Evolutionary conservation across 2,888 invertebrate genomes (phyloP), one percentile per base, ranked within the genome.

Genomic region (Philhelius pedissequus): DNA sequence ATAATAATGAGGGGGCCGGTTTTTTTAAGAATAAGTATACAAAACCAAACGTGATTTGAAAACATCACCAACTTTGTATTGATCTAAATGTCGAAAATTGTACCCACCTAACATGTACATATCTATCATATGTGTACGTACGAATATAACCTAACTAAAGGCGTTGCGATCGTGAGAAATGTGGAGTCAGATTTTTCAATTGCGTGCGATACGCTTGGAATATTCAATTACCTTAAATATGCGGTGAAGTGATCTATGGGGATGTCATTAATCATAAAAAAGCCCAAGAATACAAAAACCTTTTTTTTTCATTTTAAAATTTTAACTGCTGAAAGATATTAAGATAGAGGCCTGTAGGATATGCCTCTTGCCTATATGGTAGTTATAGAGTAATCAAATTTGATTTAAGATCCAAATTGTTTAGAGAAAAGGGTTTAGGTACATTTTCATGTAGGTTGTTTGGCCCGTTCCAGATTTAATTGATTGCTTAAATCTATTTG

Each of bases 191-290:
- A 56, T 70, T 58, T n/a, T 77, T 73, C 82, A 73, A 68, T 77
- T 73, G 77, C 70, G 25, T 43, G 69, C 48, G 60, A 60, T 74
- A 79, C 79, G 78, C 56, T 64, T 70, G 50, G 83, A 79, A 83
- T 83, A 83, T 83, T 83, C 83, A 79, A 83, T 83, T 78, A 69
- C 78, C 66, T 68, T 15, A 62, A 62, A 62, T 43, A 27, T 62
- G 64, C 56, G 30, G 68, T 79, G 62, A 68, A 74, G 83, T 83
- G 78, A 83, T 83, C 83, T 74, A 79, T 81, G 76, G 56, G 18
- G 78, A 62, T 77, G 82, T 82, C 82, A 82, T 83, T 83, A 83
- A 83, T 83, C 83, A 75, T 68, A 74, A 62, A 74, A 20, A 9
- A n/a, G 0, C 32, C 4, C 18, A 25, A 64, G 64, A 76, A 66